Evolutionary conservation across 2,888 invertebrate genomes (phyloP), one percentile per base, ranked within the genome.

Genomic region (Aelia acuminata): DNA sequence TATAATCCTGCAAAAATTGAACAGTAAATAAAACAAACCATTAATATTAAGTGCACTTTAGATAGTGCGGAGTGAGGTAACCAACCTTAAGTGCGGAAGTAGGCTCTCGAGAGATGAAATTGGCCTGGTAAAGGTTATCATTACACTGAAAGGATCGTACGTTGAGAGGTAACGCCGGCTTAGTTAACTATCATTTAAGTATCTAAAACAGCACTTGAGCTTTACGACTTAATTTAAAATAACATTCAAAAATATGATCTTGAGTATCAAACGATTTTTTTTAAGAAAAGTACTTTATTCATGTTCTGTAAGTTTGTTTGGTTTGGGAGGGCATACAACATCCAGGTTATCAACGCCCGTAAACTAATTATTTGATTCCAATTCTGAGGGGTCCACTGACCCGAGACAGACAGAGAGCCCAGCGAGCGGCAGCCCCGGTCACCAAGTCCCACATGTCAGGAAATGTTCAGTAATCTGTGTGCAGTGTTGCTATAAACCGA

Each of bases 21-120:
- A 15, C 3, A 31, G 13, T 63, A 63, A 3, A 63, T 31, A 31
- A 63, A 31, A 31, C 26, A 31, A 3, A 3, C 26, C 31, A 63
- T 63, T 31, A 31, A 63, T 63, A 63, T 31, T 63, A 31, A 18
- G 15, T 63, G 31, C 31, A 31, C 63, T 63, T 63, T 63, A 63
- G 63, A 31, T 31, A 15, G 63, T 31, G 7, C 18, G 31, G 18
- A 4, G 31, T 80, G 80, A 80, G 22, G 80, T 80, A 80, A 43
- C 31, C n/a, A 80, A 43, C 31, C n/a, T 43, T 4, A 80, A 80
- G 80, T 80, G 43, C 80, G 80, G 80, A 80, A 80, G 80, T 80
- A 13, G 10, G 1, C 18, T 43, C 10, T 39, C 80, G 39, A 80
- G 43, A 80, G 80, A 80, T 10, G 39, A 80, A 80, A 80, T 22